Evolutionary conservation across 2,888 invertebrate genomes (phyloP).

Genomic region (Acleris sparsana): DNA sequence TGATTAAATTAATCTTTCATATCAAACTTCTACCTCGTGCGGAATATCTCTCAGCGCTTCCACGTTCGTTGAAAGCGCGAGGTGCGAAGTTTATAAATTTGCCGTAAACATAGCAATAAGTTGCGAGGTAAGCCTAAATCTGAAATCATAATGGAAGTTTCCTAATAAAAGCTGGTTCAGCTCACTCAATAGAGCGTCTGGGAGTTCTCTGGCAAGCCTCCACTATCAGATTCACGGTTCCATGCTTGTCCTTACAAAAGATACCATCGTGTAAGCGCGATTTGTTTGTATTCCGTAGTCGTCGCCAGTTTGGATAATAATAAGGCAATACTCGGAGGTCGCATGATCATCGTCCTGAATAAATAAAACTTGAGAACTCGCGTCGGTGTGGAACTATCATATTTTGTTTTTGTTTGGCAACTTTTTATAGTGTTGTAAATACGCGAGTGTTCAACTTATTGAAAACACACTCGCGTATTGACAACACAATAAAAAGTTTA

Average conservation of each 20-base stretch:
- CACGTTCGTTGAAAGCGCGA: background rate
- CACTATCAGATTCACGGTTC: conserved; percentile 21
- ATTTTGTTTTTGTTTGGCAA: background rate
- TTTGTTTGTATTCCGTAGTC: conserved; percentile 50
- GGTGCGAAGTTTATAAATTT: conserved; percentile 11
- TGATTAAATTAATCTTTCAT: conserved; percentile 25
- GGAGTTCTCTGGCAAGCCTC: conserved; percentile 6
- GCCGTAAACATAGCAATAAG: background rate
- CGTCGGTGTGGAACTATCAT: background rate
- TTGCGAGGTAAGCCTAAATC: conserved; percentile 8
- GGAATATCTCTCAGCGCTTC: conserved; percentile 17
- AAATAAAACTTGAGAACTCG: conserved; percentile 47
- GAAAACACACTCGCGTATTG: no score
- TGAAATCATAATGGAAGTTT: background rate
- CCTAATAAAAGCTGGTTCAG: background rate
- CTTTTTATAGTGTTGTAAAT: background rate
- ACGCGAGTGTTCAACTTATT: no score
- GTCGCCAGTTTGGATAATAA: conserved; percentile 50
- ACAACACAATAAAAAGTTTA: no score
- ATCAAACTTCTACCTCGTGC: conserved; percentile 24
- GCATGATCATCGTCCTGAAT: conserved; percentile 58
- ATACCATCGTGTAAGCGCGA: conserved; percentile 42
- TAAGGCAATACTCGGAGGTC: conserved; percentile 52
- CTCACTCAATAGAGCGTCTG: background rate
- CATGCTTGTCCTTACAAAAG: conserved; percentile 27